Evolutionary conservation across 2,888 invertebrate genomes (phyloP).

Genomic region (Iselma pallidipennis): DNA sequence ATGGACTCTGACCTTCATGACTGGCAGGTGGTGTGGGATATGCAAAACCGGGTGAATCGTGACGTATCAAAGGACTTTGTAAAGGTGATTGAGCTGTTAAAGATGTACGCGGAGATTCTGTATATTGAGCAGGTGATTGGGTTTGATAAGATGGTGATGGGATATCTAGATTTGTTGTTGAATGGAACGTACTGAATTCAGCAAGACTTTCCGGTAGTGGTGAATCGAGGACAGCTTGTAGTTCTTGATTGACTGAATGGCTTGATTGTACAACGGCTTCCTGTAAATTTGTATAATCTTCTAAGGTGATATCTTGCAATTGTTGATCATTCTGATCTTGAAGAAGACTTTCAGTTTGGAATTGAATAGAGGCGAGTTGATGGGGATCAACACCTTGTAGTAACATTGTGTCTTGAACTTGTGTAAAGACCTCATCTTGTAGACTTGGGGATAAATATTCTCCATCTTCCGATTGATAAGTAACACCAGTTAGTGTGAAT

Average conservation of each 20-base stretch:
- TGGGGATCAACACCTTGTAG: slow-evolving; percentile 68
- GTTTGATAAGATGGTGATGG: slow-evolving; percentile 56
- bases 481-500: slow-evolving; percentile 66
- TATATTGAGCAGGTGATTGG: slow-evolving; percentile 53
- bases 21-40: slow-evolving; percentile 90
- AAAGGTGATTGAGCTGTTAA: slow-evolving; percentile 64
- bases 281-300: slow-evolving; percentile 65
- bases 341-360: slow-evolving; percentile 58
- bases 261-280: slow-evolving; percentile 57
- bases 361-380: slow-evolving; percentile 58
- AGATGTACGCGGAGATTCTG: slow-evolving; percentile 54
- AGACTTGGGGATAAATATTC: slow-evolving; percentile 67
- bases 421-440: slow-evolving; percentile 78
- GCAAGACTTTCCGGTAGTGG: slow-evolving; percentile 79
- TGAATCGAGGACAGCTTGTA: slow-evolving; percentile 77
- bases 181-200: slow-evolving; percentile 81
- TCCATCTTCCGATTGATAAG: slow-evolving; percentile 65
- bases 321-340: slow-evolving; percentile 68
- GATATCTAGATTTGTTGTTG: slow-evolving; percentile 52
- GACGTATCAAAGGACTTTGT: slow-evolving; percentile 65
- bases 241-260: slow-evolving; percentile 69
- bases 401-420: slow-evolving; percentile 71
- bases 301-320: slow-evolving; percentile 65
- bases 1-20: slow-evolving; percentile 77
- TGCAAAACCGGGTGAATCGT: slow-evolving; percentile 75